These are phyloP conservation scores for Drosophila kohkoa DNA, from an alignment of 1,140 invertebrate species.

Conservation along the genomic window DNA sequence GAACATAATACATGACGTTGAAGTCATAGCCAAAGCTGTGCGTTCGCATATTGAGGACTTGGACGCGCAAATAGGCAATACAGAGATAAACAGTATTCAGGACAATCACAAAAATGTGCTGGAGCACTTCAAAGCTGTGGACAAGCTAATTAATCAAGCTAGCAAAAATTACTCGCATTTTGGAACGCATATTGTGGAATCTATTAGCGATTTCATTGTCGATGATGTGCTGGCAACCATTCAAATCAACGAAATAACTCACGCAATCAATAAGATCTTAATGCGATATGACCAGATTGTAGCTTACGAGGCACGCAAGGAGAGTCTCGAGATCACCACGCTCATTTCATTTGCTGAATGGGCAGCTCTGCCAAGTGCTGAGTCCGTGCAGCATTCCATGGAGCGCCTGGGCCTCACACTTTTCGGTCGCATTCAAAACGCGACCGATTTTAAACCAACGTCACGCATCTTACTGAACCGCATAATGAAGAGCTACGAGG, in stretches of 20 bases:
- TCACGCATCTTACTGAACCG: background rate
- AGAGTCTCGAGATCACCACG: background rate
- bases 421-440: background rate
- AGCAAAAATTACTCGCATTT: too few species aligned
- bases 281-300: background rate
- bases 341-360: constrained; percentile 5
- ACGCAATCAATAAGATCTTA: background rate
- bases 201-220: too few species aligned
- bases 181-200: too few species aligned
- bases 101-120: too few species aligned
- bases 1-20: too few species aligned
- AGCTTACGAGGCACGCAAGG: background rate
- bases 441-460: background rate
- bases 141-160: too few species aligned
- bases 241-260: background rate
- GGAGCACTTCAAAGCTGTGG: too few species aligned
- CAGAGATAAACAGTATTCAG: too few species aligned
- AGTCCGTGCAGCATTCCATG: background rate
- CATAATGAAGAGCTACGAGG: background rate
- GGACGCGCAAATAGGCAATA: too few species aligned
- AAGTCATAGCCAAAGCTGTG: too few species aligned
- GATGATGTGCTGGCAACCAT: too few species aligned
- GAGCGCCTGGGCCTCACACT: background rate
- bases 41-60: too few species aligned
- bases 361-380: background rate